Percentiles rank a stretch among this genome's conserved stretches.
These are phyloP conservation scores for Crotalus horridus DNA, from an alignment of 2,113 vertebrate species.

Conservation along the genomic window DNA sequence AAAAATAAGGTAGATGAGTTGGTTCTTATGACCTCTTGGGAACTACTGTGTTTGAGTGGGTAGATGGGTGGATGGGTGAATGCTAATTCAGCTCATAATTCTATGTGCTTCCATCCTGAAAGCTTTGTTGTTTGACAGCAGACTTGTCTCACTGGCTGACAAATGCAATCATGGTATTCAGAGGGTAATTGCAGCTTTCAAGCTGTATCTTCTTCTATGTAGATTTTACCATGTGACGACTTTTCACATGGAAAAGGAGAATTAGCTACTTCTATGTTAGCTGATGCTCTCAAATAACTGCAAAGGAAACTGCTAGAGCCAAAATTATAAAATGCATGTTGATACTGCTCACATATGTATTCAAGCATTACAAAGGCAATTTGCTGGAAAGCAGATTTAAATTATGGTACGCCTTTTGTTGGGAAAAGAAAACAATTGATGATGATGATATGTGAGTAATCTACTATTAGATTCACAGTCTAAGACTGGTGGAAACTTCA, in stretches of 20 bases:
- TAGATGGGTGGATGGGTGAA: background rate
- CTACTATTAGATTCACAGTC: background rate
- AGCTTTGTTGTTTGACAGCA: background rate
- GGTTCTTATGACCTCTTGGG: slow-evolving; percentile 7
- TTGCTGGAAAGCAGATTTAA: background rate
- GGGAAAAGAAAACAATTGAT: background rate
- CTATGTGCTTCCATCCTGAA: background rate
- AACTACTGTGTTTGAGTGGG: slow-evolving; percentile 1
- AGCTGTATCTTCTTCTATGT: background rate
- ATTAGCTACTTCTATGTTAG: background rate
- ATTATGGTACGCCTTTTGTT: background rate
- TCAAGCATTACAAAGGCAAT: background rate
- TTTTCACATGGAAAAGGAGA: background rate
- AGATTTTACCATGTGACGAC: background rate
- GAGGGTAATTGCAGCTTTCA: background rate
- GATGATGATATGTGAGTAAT: background rate
- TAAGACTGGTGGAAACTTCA: background rate
- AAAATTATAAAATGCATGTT: background rate
- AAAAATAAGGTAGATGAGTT: background rate
- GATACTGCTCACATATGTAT: background rate
- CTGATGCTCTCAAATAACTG: background rate
- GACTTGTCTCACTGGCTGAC: background rate
- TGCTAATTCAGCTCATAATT: background rate
- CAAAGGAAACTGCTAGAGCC: background rate
- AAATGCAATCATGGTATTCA: background rate